Base-by-base conservation (phyloP, 2,888 invertebrate genomes). In the Tolmerus cingulatus region DNA sequence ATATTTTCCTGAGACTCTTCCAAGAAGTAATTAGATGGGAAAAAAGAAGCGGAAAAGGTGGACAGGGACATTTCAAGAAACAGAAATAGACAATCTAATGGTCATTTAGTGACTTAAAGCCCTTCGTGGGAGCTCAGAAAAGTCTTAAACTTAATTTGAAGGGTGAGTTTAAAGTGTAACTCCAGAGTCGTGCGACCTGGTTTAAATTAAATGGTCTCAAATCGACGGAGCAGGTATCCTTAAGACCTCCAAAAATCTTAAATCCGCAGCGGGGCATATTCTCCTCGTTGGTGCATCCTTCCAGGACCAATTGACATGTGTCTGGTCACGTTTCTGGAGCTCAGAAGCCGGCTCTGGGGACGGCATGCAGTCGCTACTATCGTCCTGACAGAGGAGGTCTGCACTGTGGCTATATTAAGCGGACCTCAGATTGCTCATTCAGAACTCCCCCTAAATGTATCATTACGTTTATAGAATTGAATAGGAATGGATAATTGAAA, bases 361-460 rank as follows among this genome's bases (percentile, higher is more conserved):
- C 23, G 23, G 5, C 1, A 40, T n/a, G 5, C 43, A 12, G 40
- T 40, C 43, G n/a, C 19, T 78, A 23, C 0, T 14, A 37, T 78
- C 40, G 78, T 1, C 1, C 43, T 43, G 40, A 9, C 12, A 77
- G 19, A 77, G 77, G 40, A 77, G 37, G 34, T 7, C 16, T 77
- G 78, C 43, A 43, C 23, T 23, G 40, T 78, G 37, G 78, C 37
- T 34, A 51, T 8, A 34, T 27, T 77, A 74, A 77, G 77, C 43
- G 40, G 43, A 78, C 78, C 78, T 40, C 78, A 78, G 78, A 78
- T 78, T 78, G 78, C 46, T 78, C 78, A 78, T 78, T 43, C 43
- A 46, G 40, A 46, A 78, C 78, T 43, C 40, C 40, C 37, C 23
- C 23, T 78, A 78, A 78, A 78, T 78, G 78, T 37, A 23, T 78